Evolutionary conservation across 2,113 vertebrate species (phyloP).

Genomic region (Platycercus adscitus): DNA sequence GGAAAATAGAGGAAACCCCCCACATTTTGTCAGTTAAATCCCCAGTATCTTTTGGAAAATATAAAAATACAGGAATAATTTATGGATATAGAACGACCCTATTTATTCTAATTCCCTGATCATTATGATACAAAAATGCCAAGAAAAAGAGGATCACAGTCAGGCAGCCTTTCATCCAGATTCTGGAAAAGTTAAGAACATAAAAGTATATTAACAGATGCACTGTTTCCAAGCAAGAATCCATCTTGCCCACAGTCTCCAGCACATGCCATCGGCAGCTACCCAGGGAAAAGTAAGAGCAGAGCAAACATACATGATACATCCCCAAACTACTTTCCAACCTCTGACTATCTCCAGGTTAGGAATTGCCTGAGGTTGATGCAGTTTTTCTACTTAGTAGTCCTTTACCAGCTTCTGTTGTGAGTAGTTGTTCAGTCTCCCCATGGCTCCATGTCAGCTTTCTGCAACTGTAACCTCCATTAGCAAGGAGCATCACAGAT

Average conservation of each 20-base stretch:
- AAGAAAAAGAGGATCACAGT: neutral
- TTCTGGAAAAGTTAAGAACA: neutral
- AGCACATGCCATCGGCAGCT: neutral
- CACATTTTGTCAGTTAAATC: neutral
- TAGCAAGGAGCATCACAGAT: neutral
- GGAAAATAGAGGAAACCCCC: rapidly evolving
- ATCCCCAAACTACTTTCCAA: neutral
- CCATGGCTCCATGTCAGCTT: neutral
- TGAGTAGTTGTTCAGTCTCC: neutral
- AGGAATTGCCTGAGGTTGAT: neutral
- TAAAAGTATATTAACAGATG: neutral
- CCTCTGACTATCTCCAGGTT: neutral
- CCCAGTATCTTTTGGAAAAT: neutral
- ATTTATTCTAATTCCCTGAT: neutral
- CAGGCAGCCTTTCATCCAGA: neutral
- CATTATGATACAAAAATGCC: neutral
- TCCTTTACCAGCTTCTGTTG: neutral
- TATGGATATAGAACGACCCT: neutral
- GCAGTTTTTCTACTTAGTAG: neutral
- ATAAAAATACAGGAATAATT: neutral
- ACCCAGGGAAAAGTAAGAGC: neutral
- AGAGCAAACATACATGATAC: neutral
- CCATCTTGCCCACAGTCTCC: neutral
- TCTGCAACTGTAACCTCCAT: neutral
- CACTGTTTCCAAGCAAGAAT: neutral